A percentile compares a stretch with the other conserved stretches of the same genome.
phyloP scores from a whole-genome alignment of 2,888 invertebrate species.

The Drosophila vallismaia region DNA sequence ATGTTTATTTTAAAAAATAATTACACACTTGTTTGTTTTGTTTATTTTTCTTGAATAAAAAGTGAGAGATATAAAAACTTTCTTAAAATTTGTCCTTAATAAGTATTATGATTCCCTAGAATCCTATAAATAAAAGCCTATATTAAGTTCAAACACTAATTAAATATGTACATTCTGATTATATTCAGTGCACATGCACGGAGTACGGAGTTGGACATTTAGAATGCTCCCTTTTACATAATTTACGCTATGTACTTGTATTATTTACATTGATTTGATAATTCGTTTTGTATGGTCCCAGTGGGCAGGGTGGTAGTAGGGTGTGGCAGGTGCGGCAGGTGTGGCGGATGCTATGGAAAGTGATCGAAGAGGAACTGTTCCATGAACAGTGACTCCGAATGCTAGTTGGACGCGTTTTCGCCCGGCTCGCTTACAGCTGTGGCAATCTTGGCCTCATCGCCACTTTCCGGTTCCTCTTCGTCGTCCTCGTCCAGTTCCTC shows the following conservation, averaged over 20 bases:
- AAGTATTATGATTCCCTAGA: neutral
- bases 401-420: slow-evolving; percentile 83
- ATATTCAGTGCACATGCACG: slow-evolving; percentile 22
- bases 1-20: too few species aligned
- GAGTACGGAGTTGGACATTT: slow-evolving; percentile 35
- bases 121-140: slow-evolving; percentile 2
- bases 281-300: slow-evolving; percentile 32
- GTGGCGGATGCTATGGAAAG: slow-evolving; percentile 73
- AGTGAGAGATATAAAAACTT: slow-evolving; percentile 4
- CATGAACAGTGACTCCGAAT: slow-evolving; percentile 83
- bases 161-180: slow-evolving; percentile 22
- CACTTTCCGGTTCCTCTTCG: slow-evolving; percentile 76
- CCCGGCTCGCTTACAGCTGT: slow-evolving; percentile 80
- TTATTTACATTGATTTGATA: slow-evolving; percentile 23
- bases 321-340: slow-evolving; percentile 9
- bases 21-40: neutral
- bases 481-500: slow-evolving; percentile 74
- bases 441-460: slow-evolving; percentile 82
- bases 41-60: neutral
- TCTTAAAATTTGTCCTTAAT: neutral
- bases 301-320: slow-evolving; percentile 5
- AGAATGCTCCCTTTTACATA: slow-evolving; percentile 37
- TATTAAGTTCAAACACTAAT: neutral
- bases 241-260: slow-evolving; percentile 30
- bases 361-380: slow-evolving; percentile 83